phyloP scores from a whole-genome alignment of 2,797 vertebrate genomes.

The Sebastes itinus region DNA sequence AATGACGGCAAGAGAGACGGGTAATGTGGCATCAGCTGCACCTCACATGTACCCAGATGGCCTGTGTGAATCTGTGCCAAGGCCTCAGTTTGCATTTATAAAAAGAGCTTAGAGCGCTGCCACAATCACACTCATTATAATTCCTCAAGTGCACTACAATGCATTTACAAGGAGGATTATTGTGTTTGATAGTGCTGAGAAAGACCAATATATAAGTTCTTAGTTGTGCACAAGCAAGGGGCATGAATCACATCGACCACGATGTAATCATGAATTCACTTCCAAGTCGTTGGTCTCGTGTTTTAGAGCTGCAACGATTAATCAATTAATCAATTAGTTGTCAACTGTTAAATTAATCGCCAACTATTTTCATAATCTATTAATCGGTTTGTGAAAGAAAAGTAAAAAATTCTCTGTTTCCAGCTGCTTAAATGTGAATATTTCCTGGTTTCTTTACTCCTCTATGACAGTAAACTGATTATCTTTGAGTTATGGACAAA shows the following conservation, averaged over 20 bases:
- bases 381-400: too few relatives aligned
- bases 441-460: too few relatives aligned
- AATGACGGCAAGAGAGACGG: constrained; percentile 2
- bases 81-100: constrained; percentile 35
- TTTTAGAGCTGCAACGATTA: too few relatives aligned
- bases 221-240: not conserved
- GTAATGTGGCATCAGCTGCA: constrained; percentile 50
- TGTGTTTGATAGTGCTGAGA: constrained; percentile 1
- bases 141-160: constrained; percentile 29
- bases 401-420: too few relatives aligned
- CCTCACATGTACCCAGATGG: constrained; percentile 57
- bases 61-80: constrained; percentile 51
- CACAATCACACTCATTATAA: constrained; percentile 47
- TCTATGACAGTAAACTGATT: too few relatives aligned
- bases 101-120: constrained; percentile 37
- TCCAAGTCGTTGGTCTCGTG: not conserved
- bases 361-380: too few relatives aligned
- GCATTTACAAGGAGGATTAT: constrained; percentile 8
- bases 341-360: too few relatives aligned
- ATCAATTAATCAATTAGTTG: too few relatives aligned
- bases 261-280: not conserved
- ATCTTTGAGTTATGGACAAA: too few relatives aligned
- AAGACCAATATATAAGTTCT: not conserved
- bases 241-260: not conserved
- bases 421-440: too few relatives aligned